Base-by-base conservation (phyloP, 2,113 vertebrate species). In the Pogonocichla stellata region DNA sequence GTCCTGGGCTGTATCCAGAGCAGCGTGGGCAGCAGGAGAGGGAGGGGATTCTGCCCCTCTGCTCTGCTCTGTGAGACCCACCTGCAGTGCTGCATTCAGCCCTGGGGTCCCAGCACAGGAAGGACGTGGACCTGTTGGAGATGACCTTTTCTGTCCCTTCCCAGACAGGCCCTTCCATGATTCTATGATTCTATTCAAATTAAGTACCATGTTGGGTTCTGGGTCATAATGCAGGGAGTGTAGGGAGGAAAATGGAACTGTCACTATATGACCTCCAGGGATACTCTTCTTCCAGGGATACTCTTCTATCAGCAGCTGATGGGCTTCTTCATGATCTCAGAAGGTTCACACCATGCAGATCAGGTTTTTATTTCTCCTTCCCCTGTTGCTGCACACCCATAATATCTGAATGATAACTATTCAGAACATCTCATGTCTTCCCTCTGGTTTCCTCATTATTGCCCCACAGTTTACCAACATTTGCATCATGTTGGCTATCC, bases 31-130 rank as follows among this genome's bases (percentile, higher is more conserved):
- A 28, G 50, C 26, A 28, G 50, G 50, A 15, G 1, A 51, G 50
- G 26, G 26, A 51, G 50, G 50, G 50, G 50, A 51, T 58, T 88
- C 45, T 51, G 19, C 13, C 16, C 8, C 43, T 58, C 51, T 80
- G 13, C 36, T 57, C 18, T 40, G 25, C 17, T 19, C 31, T 73
- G 2, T 31, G 45, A 36, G 26, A 66, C 4, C 23, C 19, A 66
- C 4, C 38, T 74, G 38, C 5, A 60, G 7, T 0, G 4, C 45
- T 53, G 28, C 4, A 45, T 7, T 24, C 45, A n/a, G 16, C 19
- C 25, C n/a, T 67, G 61, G 28, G 16, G 15, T 9, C 15, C 15
- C 54, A 34, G n/a, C 54, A 40, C 13, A n/a, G 19, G 9, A 6
- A 31, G 17, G 20, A 34, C 25, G 40, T 5, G 4, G 10, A 74